Percentiles rank a stretch among this genome's conserved stretches.
Evolutionary conservation across 1,140 invertebrate species (phyloP).

Genomic region (Leptinotarsa lineolata): DNA sequence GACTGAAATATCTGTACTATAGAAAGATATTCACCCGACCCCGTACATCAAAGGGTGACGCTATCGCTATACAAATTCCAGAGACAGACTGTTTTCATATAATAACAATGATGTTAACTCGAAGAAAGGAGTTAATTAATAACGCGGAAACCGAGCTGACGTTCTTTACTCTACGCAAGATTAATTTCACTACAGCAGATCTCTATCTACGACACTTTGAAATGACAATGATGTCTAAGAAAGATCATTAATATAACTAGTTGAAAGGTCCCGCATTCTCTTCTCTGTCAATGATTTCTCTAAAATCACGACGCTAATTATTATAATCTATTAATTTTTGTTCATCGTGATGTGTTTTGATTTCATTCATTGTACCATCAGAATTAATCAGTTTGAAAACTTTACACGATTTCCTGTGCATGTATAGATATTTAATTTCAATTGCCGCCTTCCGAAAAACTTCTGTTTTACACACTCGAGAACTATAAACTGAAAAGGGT

Average conservation of each 20-base stretch:
- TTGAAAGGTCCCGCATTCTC: slow-evolving; percentile 22
- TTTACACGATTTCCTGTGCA: too few relatives aligned
- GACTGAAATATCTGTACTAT: too few relatives aligned
- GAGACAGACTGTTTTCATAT: slow-evolving; percentile 28
- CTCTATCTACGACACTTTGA: slow-evolving; percentile 40
- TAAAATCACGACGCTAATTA: not conserved
- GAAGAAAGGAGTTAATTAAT: slow-evolving; percentile 46
- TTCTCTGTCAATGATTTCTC: not conserved
- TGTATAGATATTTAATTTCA: too few relatives aligned
- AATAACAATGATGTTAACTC: slow-evolving; percentile 43
- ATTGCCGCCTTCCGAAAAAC: too few relatives aligned
- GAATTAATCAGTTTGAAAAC: too few relatives aligned
- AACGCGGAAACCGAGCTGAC: slow-evolving; percentile 34
- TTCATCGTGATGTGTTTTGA: too few relatives aligned
- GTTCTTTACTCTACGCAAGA: slow-evolving; percentile 36
- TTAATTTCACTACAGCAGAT: slow-evolving; percentile 41
- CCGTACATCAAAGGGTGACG: too few relatives aligned
- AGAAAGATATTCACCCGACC: too few relatives aligned
- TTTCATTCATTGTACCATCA: too few relatives aligned
- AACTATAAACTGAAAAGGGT: too few relatives aligned
- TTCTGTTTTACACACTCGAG: too few relatives aligned
- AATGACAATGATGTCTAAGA: slow-evolving; percentile 42
- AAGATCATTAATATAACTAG: slow-evolving; percentile 36
- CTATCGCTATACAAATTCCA: not conserved
- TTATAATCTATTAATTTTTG: too few relatives aligned